Evolutionary conservation across 2,797 vertebrate species (phyloP), one percentile per base, ranked within the genome.

Genomic region (Poecilia velifera): DNA sequence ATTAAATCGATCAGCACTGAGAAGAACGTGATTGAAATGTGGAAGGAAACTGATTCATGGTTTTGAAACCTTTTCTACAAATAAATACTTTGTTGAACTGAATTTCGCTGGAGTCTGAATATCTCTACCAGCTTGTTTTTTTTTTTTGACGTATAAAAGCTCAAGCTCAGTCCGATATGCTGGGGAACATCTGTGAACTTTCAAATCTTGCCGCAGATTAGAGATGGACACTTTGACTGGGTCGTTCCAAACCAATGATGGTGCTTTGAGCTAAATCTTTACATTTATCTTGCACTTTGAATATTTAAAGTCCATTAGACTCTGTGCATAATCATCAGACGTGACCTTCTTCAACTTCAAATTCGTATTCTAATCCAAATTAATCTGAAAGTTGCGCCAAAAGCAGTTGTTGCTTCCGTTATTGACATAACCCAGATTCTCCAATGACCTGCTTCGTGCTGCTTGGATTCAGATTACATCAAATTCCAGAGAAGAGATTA

Each of bases 401-500:
- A 92, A 84, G 31, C 55, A 76, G 81, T 46, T 84, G 87, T 88
- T 74, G 55, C 79, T 73, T 77, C 81, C 73, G 64, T 71, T 72
- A 25, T 64, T 39, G 87, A 84, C 80, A 78, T 88, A 90, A 90
- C 81, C 89, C 76, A 87, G 82, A 89, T 90, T 84, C 76, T 76
- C 66, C 36, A 87, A 88, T 71, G 90, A 86, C 86, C 82, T 89
- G 82, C 78, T 81, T 72, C 68, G 73, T 83, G 76, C 68, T 57
- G 70, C 87, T 90, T 87, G 78, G 64, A 81, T 64, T 79, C 89
- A 91, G 90, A 92, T 94, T 91, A 90, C 78, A 86, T 79, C 53
- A 68, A 83, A 87, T 73, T 82, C 70, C 74, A 72, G 34, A 43
- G 76, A 73, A 22, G 70, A 77, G 87, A 91, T 93, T 93, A 59